Base-by-base conservation (phyloP, 2,113 vertebrate species). In the Leptosomus discolor region DNA sequence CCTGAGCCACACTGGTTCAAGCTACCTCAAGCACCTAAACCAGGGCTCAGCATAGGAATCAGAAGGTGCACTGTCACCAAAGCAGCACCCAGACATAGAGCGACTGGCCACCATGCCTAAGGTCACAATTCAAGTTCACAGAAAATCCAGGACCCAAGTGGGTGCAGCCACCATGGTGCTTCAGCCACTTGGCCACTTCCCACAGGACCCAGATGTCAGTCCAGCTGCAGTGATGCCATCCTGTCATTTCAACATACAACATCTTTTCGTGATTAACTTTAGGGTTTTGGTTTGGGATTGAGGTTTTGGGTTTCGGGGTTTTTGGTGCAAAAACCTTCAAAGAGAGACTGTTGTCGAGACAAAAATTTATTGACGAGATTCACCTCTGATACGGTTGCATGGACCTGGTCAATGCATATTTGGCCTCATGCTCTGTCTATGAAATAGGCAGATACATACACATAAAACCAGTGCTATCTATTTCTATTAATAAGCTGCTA, bases 151-250 rank as follows among this genome's bases (percentile, higher is more conserved):
- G 45, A 43, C 26, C 11, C 5, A 3, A 37, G 36, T 13, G 19
- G 10, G 6, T 36, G 29, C 29, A 77, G 43, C 22, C 61, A 87
- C 29, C 34, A 15, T 5, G 8, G 32, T 45, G 29, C 58, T 46
- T 46, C 50, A 81, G 68, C 10, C 9, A 6, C 34, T 48, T 75
- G 71, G 51, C 14, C 23, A 5, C 43, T 60, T 67, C 30, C 15
- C 37, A 34, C 30, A 39, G 27, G 20, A 50, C 26, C 30, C 9
- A 5, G 12, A 22, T 17, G 16, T 15, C 1, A 0, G 12, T 36
- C 57, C 29, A 46, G 32, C 43, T 39, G 41, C 65, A 70, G 46
- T 15, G 67, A 45, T 64, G 36, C 9, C n/a, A 8, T 21, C 11
- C 16, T 75, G 36, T 15, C 69, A 60, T 69, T 81, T 51, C 39